phyloP scores from a whole-genome alignment of 2,888 invertebrate species.

The Branchellion lobata region DNA sequence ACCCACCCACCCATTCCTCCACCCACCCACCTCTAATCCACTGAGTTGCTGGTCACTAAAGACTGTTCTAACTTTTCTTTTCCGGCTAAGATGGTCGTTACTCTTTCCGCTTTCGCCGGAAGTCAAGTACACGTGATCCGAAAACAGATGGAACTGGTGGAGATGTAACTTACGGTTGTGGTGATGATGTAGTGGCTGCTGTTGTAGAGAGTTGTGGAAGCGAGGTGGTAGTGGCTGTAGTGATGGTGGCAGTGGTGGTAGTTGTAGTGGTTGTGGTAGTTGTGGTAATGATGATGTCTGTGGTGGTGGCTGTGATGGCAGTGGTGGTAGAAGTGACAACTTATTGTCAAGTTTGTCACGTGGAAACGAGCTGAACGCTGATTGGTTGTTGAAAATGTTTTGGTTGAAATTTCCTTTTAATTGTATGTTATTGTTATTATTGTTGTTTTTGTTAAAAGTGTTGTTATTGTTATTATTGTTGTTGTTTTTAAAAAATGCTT shows the following conservation, averaged over 20 bases:
- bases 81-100: constrained; percentile 87
- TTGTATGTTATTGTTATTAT: too few species aligned
- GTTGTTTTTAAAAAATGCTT: too few species aligned
- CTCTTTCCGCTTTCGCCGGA: constrained; percentile 67
- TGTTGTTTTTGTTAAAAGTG: too few species aligned
- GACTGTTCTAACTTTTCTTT: constrained; percentile 92
- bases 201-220: not conserved
- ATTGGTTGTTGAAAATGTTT: not conserved
- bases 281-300: not conserved
- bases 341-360: not conserved
- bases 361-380: not conserved
- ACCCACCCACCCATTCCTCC: not conserved
- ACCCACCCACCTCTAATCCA: constrained; percentile 72
- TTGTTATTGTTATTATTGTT: too few species aligned
- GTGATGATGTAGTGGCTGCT: not conserved
- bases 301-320: too few species aligned
- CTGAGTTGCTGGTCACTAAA: constrained; percentile 70
- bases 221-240: too few species aligned
- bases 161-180: not conserved
- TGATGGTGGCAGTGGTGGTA: too few species aligned
- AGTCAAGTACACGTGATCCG: not conserved
- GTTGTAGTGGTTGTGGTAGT: not conserved
- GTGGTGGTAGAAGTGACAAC: too few species aligned
- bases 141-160: not conserved
- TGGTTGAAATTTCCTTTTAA: not conserved